Percentiles rank a stretch among this genome's conserved stretches.
Evolutionary conservation across 2,888 invertebrate species (phyloP).

Genomic region (Galeruca laticollis): DNA sequence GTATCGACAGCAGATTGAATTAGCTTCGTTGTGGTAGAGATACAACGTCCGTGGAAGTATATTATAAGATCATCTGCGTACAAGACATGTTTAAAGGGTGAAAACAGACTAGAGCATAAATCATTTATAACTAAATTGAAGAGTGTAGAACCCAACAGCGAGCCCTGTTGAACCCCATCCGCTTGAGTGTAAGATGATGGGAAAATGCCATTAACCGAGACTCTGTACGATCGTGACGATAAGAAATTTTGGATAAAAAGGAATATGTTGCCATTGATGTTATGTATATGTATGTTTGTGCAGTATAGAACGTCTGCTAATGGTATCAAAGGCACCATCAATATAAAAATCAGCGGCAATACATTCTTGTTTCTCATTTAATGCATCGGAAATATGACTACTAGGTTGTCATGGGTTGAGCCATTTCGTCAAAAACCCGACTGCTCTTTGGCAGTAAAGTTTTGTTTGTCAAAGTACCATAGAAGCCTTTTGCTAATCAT

Average conservation of each 20-base stretch:
- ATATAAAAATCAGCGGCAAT: too few relatives aligned
- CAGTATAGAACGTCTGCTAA: too few relatives aligned
- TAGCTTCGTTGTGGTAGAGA: constrained; percentile 1
- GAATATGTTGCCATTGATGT: not conserved
- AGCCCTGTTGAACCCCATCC: not conserved
- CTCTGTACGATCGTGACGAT: too few relatives aligned
- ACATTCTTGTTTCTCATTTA: too few relatives aligned
- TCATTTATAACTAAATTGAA: too few relatives aligned
- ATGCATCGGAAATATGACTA: constrained; percentile 5
- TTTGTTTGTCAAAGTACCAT: too few relatives aligned
- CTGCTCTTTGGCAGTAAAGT: not conserved
- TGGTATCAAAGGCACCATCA: too few relatives aligned
- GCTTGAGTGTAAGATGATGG: not conserved
- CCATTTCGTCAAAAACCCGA: constrained; percentile 1
- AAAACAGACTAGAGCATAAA: not conserved
- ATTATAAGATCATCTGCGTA: too few relatives aligned
- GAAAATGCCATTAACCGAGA: too few relatives aligned
- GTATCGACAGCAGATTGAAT: too few relatives aligned
- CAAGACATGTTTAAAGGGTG: not conserved
- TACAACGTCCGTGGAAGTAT: not conserved
- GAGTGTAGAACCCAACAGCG: not conserved
- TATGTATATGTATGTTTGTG: too few relatives aligned
- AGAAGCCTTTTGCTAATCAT: too few relatives aligned
- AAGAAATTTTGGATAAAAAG: constrained; percentile 6
- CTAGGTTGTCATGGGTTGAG: not conserved